Evolutionary conservation across 30 jellyfish, hydroid and myxozoan genomes (phyloP).

Genomic region (Sanderia malayensis): DNA sequence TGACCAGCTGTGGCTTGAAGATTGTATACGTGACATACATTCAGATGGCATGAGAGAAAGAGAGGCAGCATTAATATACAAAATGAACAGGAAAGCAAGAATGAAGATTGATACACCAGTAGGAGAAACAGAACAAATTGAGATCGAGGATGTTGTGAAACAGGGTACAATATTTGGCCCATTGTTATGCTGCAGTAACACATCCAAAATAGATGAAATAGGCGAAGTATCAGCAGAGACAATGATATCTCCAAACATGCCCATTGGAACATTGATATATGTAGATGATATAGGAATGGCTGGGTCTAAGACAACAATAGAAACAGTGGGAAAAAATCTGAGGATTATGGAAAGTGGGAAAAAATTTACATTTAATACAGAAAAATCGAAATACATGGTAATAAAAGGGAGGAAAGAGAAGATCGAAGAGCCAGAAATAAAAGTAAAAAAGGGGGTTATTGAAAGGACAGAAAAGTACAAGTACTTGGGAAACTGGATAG

Average conservation of each 20-base stretch:
- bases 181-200: constrained; percentile 16
- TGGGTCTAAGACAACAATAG: background rate
- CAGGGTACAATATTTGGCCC: constrained; percentile 44
- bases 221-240: constrained; percentile 1
- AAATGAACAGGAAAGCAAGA: constrained; percentile 9
- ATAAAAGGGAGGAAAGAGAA: constrained; percentile 17
- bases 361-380: constrained; percentile 2
- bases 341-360: constrained; percentile 21
- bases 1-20: constrained; percentile 38
- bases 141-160: background rate
- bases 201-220: constrained; percentile 3
- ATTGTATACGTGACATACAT: constrained; percentile 4
- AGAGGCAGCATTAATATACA: constrained; percentile 8
- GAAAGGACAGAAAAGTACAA: constrained; percentile 18
- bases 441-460: constrained; percentile 10
- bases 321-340: constrained; percentile 39
- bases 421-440: constrained; percentile 16
- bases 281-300: constrained; percentile 21
- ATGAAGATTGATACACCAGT: constrained; percentile 7
- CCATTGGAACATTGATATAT: constrained; percentile 3
- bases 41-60: constrained; percentile 27
- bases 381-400: constrained; percentile 8
- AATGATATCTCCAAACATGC: constrained; percentile 15
- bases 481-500: constrained; percentile 30
- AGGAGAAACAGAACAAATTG: constrained; percentile 12